Evolutionary conservation across 1,140 invertebrate species (phyloP).

Genomic region (Euglossa dilemma): DNA sequence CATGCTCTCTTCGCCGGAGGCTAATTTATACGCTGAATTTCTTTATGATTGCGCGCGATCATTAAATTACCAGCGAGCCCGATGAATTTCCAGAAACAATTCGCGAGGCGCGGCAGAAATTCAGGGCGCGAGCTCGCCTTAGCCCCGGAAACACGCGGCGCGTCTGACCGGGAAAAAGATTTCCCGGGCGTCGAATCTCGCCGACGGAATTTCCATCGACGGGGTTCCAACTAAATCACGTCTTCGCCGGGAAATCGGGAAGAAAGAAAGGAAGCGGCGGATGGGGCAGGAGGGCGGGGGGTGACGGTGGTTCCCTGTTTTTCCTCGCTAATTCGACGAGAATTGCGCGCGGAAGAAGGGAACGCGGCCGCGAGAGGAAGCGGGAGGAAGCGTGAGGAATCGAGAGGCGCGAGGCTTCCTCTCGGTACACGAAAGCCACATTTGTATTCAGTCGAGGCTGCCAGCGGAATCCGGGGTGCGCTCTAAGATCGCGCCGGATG

Average conservation of each 20-base stretch:
- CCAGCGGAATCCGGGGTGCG: constrained; percentile 50
- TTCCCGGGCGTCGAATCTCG: not conserved
- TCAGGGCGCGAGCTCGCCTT: too few relatives aligned
- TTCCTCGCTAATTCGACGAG: constrained; percentile 72
- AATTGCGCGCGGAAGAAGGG: constrained; percentile 54
- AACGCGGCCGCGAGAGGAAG: not conserved
- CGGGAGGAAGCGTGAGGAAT: not conserved
- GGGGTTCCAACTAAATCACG: constrained; percentile 46
- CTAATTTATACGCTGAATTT: constrained; percentile 28
- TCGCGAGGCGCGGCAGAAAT: not conserved
- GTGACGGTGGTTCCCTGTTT: constrained; percentile 41
- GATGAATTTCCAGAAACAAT: not conserved
- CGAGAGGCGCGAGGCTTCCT: not conserved
- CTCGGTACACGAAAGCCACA: constrained; percentile 61
- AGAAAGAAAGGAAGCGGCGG: not conserved
- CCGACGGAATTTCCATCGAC: constrained; percentile 24
- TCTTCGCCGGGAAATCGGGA: constrained; percentile 54
- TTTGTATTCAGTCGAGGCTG: constrained; percentile 72
- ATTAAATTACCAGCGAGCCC: not conserved
- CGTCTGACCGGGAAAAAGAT: too few relatives aligned
- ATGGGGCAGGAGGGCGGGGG: too few relatives aligned
- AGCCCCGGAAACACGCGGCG: not conserved
- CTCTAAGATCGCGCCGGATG: constrained; percentile 72
- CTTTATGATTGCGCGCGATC: not conserved
- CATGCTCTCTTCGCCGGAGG: not conserved